These are phyloP conservation scores for Mesocentrotus franciscanus DNA, from an alignment of 53 echinoderm and acorn worm genomes.

Conservation along the genomic window DNA sequence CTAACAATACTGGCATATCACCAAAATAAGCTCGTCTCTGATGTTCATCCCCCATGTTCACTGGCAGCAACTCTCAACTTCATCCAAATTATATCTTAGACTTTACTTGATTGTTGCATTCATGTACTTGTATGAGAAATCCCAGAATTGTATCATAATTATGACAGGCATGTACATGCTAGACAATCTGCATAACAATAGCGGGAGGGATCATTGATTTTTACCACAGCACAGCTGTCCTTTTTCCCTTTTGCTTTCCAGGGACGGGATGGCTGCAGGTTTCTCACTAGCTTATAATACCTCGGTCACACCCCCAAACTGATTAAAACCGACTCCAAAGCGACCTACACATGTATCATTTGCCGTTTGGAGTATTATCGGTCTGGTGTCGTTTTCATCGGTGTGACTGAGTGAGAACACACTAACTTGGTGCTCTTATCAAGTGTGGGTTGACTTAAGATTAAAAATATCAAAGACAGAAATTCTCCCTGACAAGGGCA, in stretches of 20 bases:
- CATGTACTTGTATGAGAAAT: not conserved
- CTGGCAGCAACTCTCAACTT: not conserved
- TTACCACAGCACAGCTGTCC: not conserved
- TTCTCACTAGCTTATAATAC: too few relatives aligned
- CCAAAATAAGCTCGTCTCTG: not conserved
- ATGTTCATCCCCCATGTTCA: not conserved
- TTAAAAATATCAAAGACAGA: too few relatives aligned
- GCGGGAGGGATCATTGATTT: not conserved
- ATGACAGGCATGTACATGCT: not conserved
- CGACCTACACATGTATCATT: too few relatives aligned
- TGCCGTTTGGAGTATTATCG: too few relatives aligned
- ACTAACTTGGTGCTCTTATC: too few relatives aligned
- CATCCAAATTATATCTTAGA: not conserved
- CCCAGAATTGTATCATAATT: not conserved
- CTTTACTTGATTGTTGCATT: not conserved
- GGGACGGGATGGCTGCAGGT: not conserved
- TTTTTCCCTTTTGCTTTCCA: not conserved
- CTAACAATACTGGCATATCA: conserved; percentile 44
- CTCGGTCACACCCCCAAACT: too few relatives aligned
- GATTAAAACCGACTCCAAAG: too few relatives aligned
- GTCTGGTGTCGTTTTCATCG: too few relatives aligned
- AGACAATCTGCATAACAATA: conserved; percentile 15
- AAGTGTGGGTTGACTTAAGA: too few relatives aligned
- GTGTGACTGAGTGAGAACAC: too few relatives aligned
- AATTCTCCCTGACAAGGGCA: too few relatives aligned